Conservation (phyloP, 2,888 invertebrate genomes). For the Xestia rhomboidea region DNA sequence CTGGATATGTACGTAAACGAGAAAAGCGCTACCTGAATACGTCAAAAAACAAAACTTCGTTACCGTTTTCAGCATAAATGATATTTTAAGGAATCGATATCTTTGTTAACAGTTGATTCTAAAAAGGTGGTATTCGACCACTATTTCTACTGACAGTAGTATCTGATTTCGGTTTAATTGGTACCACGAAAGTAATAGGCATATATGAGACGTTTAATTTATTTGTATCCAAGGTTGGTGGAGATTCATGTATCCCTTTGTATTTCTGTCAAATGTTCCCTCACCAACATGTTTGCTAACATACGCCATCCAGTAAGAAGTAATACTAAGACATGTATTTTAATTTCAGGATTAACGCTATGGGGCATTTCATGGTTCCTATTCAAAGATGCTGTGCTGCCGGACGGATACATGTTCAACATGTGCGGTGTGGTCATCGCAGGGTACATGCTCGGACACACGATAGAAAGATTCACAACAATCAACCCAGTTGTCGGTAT, state of each 20-base stretch:
- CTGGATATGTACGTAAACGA: neutral
- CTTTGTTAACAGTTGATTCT: neutral
- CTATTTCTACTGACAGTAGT: neutral
- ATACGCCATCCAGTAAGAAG: neutral
- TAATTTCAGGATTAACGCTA: constrained; percentile 79
- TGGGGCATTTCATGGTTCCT: constrained; percentile 86
- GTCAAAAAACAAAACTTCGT: neutral
- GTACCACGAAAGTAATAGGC: neutral
- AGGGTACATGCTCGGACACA: constrained; percentile 85
- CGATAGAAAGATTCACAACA: constrained; percentile 84
- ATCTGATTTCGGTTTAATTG: neutral
- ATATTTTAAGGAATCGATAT: neutral
- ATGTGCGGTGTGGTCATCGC: constrained; percentile 80
- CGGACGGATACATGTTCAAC: constrained; percentile 81
- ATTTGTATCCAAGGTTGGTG: neutral
- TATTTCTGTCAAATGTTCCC: neutral
- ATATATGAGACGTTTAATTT: neutral
- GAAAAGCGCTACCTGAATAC: neutral
- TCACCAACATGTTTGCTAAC: neutral
- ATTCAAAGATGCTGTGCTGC: constrained; percentile 78
- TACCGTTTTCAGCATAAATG: neutral
- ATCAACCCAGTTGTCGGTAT: constrained; percentile 85
- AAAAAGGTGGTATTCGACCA: neutral
- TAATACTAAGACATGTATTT: neutral
- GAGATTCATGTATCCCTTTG: neutral